phyloP scores from a whole-genome alignment of 2,888 invertebrate genomes.

The Tipula helvola region DNA sequence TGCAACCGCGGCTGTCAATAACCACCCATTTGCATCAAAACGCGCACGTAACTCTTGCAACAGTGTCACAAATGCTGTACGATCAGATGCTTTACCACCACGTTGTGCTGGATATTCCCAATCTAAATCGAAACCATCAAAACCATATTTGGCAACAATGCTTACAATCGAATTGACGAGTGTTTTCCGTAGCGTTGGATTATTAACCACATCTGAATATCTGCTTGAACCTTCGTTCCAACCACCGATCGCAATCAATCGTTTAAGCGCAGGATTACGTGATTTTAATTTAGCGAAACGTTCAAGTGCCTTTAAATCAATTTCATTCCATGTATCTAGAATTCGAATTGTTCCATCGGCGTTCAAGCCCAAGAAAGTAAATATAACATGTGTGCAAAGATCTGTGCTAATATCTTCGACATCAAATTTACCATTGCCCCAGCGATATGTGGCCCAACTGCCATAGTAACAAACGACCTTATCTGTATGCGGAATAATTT shows the following conservation, averaged over 20 bases:
- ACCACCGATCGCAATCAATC: conserved; percentile 42
- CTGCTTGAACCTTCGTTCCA: conserved; percentile 42
- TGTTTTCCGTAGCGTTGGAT: neutral
- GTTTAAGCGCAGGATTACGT: conserved; percentile 33
- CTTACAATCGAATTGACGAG: conserved; percentile 32
- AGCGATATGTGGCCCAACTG: conserved; percentile 54
- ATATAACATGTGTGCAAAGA: conserved; percentile 56
- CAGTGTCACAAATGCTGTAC: conserved; percentile 34
- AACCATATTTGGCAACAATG: conserved; percentile 54
- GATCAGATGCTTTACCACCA: conserved; percentile 64
- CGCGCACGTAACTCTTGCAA: conserved; percentile 29
- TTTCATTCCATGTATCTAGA: conserved; percentile 44
- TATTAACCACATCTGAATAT: conserved; percentile 30
- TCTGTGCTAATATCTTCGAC: conserved; percentile 46
- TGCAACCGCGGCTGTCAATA: conserved; percentile 41
- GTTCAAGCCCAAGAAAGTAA: conserved; percentile 50
- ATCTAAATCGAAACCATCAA: conserved; percentile 67
- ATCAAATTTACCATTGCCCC: conserved; percentile 44
- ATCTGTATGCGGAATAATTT: conserved; percentile 38
- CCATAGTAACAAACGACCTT: conserved; percentile 55
- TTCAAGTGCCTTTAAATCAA: conserved; percentile 28
- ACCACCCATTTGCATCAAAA: conserved; percentile 29
- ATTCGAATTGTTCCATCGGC: conserved; percentile 36
- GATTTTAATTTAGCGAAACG: conserved; percentile 34
- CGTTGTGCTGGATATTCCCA: conserved; percentile 78